Evolutionary conservation across 2,113 vertebrate species (phyloP).

Genomic region (Spermophilus dauricus): DNA sequence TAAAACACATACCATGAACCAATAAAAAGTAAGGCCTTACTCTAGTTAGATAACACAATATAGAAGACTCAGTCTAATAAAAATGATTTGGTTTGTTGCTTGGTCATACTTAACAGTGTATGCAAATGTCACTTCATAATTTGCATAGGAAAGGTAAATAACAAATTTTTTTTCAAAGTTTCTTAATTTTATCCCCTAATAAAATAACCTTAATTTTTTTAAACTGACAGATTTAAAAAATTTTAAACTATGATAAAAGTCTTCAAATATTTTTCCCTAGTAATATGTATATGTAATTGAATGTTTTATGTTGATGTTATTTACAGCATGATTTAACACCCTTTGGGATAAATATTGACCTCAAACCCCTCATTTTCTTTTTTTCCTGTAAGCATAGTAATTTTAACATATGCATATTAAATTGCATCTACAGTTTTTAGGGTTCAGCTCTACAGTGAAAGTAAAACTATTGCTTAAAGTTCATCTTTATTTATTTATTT

Average conservation of each 20-base stretch:
- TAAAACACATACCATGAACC: not conserved
- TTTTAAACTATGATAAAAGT: not conserved
- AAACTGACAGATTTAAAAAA: not conserved
- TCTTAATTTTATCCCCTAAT: not conserved
- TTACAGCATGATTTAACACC: conserved; percentile 21
- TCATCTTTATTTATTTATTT: too few species aligned
- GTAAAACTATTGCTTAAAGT: not conserved
- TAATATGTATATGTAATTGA: not conserved
- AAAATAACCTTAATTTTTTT: conserved; percentile 16
- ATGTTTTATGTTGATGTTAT: not conserved
- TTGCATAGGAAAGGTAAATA: conserved; percentile 9
- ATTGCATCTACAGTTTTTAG: conserved; percentile 9
- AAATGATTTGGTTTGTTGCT: conserved; percentile 46
- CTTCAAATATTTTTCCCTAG: conserved; percentile 9
- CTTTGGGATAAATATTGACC: conserved; percentile 16
- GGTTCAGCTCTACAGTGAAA: not conserved
- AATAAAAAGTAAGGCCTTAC: not conserved
- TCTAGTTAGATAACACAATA: not conserved
- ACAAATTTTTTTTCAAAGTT: not conserved
- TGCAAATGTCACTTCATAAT: conserved; percentile 18
- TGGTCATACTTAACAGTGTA: not conserved
- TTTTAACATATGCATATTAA: not conserved
- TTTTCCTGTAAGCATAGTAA: not conserved
- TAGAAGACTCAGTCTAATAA: not conserved
- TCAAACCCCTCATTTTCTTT: conserved; percentile 19